Conservation (phyloP, 1,140 invertebrate species). For the Anoplophora glabripennis region DNA sequence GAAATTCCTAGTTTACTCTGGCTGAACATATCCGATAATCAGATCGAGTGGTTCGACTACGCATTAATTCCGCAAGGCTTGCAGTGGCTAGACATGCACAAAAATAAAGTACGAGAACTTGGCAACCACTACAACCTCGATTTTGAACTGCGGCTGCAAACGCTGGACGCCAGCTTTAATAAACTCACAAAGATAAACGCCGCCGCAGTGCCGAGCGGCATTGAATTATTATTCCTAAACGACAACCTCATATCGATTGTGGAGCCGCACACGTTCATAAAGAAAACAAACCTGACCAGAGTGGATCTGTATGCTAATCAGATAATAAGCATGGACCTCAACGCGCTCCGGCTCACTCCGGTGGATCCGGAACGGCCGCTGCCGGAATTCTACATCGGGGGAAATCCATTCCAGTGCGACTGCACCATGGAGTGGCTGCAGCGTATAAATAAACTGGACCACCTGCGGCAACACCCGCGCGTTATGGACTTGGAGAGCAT, state of each 20-base stretch:
- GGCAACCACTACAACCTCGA: conserved; percentile 73
- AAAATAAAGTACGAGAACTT: conserved; percentile 80
- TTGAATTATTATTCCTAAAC: conserved; percentile 77
- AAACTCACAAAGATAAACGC: conserved; percentile 69
- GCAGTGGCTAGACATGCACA: conserved; percentile 87
- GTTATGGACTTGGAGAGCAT: conserved; percentile 90
- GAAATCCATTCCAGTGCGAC: conserved; percentile 84
- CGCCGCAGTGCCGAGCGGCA: conserved; percentile 69
- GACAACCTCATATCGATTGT: conserved; percentile 78
- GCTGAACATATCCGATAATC: conserved; percentile 90
- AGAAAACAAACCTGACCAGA: conserved; percentile 77
- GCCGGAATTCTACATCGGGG: conserved; percentile 83
- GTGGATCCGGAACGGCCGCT: conserved; percentile 65
- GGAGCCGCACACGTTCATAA: conserved; percentile 77
- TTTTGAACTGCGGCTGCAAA: conserved; percentile 67
- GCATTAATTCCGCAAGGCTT: conserved; percentile 75
- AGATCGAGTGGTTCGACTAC: conserved; percentile 88
- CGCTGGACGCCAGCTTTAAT: conserved; percentile 80
- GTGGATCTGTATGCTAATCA: conserved; percentile 85
- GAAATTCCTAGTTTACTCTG: conserved; percentile 79
- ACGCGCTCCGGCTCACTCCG: conserved; percentile 69
- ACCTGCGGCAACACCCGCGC: conserved; percentile 76
- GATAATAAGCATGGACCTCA: conserved; percentile 77
- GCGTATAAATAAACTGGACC: conserved; percentile 72
- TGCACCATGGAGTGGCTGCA: conserved; percentile 88